These are phyloP conservation scores for Lethocerus indicus DNA, from an alignment of 1,140 invertebrate species.

Conservation along the genomic window DNA sequence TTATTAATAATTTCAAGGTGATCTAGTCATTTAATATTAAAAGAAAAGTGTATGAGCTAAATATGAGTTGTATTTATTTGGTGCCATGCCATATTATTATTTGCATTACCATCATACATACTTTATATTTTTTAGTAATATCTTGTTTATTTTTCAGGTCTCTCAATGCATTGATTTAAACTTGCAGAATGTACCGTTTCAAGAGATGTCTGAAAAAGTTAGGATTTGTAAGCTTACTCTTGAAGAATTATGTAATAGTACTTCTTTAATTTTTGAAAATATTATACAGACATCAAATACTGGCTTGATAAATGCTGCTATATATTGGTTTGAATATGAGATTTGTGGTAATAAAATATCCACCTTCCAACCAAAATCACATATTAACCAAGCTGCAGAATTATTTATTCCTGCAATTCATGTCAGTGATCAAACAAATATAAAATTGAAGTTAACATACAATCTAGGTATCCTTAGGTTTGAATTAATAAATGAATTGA, in stretches of 20 bases:
- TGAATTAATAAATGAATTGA: no score
- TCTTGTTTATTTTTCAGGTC: neutral
- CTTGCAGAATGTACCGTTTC: neutral
- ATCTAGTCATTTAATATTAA: neutral
- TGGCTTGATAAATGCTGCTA: neutral
- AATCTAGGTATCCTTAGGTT: no score
- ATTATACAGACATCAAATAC: neutral
- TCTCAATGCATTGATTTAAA: constrained; percentile 2
- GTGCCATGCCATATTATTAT: neutral
- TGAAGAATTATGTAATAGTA: neutral
- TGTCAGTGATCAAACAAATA: no score
- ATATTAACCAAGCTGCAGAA: neutral
- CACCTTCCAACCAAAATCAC: neutral
- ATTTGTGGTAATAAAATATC: neutral
- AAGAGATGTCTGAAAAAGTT: neutral
- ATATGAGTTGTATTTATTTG: neutral
- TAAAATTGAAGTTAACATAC: no score
- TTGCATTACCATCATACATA: neutral
- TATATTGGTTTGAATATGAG: neutral
- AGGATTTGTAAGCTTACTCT: neutral
- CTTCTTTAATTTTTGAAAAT: neutral
- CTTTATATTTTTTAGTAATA: neutral
- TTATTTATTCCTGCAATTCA: neutral
- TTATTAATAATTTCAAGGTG: neutral
- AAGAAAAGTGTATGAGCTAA: neutral